Evolutionary conservation across 2,888 invertebrate genomes (phyloP), one percentile per base, ranked within the genome.

Genomic region (Dolichopus griseipennis): DNA sequence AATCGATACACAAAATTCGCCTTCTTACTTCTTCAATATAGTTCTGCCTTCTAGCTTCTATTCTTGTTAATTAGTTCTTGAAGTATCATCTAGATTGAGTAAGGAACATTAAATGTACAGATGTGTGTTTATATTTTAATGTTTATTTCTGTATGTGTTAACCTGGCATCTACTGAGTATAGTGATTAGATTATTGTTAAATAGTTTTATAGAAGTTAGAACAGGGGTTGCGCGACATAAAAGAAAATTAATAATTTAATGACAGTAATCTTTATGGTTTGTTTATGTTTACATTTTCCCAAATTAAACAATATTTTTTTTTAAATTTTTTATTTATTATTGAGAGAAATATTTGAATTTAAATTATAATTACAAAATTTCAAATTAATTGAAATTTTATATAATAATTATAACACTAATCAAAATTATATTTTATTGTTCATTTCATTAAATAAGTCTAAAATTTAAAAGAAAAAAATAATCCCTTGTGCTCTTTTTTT

Each of bases 31-130:
- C 52, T 52, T 52, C 52, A 52, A 52, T 52, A 52, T 52, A 52
- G 52, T 52, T 52, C 52, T 52, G 52, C 52, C 52, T 52, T 52
- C 52, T 52, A 52, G 52, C 52, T 52, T 52, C 52, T 52, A 52
- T 52, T 52, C 15, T 52, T 52, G 52, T 52, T 52, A 52, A 52
- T 52, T 52, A 52, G 52, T 52, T 52, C 52, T 52, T 52, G n/a
- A 52, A 52, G 52, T 52, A 52, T 52, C 52, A 52, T 52, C 52
- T 52, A 52, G 52, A 52, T 52, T 52, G 52, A 52, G 52, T 52
- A 52, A 7, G 52, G 52, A 15, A 52, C 37, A 7, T 5, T 37
- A 52, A 5, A 52, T 52, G 52, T 52, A 18, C 15, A 15, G 15
- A 18, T 52, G 52, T 18, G 9, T 52, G 52, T 52, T 18, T n/a